Evolutionary conservation across 2,113 vertebrate species (phyloP), one percentile per base, ranked within the genome.

Genomic region (Astur gentilis): DNA sequence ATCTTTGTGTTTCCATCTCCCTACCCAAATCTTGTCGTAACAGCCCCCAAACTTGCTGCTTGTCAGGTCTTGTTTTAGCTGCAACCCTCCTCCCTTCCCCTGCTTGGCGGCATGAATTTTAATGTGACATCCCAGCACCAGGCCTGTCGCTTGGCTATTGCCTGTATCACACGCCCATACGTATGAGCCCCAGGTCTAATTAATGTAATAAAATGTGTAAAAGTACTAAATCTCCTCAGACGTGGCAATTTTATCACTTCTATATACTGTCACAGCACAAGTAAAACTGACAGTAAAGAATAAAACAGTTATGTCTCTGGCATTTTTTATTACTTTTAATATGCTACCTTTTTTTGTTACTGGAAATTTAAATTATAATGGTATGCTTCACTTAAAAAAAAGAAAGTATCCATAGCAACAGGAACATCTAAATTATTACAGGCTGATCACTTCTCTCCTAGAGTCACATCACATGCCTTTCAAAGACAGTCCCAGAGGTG

Each of bases 341-440:
- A 44, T 14, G 55, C 62, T 86, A 19, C 47, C n/a, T 60, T 77
- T 44, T 70, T 38, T 52, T 65, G 57, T 89, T 92, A 58, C 80
- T 89, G 94, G 87, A 95, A 97, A 96, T 97, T 94, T 96, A 95
- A 97, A 97, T 97, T 72, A 95, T 96, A 97, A 96, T 95, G 87
- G 90, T 80, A 73, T 78, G 87, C 93, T 94, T 97, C 87, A 69
- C 89, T 95, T 96, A 88, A 88, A 89, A 71, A 70, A 47, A 75
- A 50, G 54, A 50, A 97, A 96, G 96, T 98, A 92, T 79, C 97
- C 97, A 97, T 98, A 92, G 97, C 96, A 97, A 98, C 97, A 79
- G 86, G 90, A 88, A 91, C 81, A 92, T 95, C 96, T 95, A 94
- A 97, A 97, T 97, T 95, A 96, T 96, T 96, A 83, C 92, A 87